These are phyloP conservation scores for Pycnomerus fuliginosus DNA, from an alignment of 2,888 invertebrate species.

Conservation along the genomic window DNA sequence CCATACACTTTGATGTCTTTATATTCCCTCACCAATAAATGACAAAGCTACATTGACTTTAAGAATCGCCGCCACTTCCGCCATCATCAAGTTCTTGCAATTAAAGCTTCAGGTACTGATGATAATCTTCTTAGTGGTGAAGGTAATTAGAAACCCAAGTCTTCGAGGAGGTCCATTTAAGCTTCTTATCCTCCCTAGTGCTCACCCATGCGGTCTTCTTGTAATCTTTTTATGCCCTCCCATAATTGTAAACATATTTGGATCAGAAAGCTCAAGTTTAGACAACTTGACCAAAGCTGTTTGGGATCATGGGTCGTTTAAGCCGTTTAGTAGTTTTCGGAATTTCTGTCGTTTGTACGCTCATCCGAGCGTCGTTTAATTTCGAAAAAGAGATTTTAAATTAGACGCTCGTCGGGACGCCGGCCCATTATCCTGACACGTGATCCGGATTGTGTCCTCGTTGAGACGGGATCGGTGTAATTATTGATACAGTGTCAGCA, in stretches of 20 bases:
- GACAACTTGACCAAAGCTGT: slow-evolving; percentile 33
- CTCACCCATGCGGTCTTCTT: slow-evolving; percentile 27
- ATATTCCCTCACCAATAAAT: slow-evolving; percentile 14
- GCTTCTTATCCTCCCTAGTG: slow-evolving; percentile 25
- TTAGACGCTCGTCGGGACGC: slow-evolving; percentile 29
- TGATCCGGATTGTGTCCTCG: slow-evolving; percentile 39
- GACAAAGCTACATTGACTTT: slow-evolving; percentile 18
- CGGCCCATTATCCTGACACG: slow-evolving; percentile 41
- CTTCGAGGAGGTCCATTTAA: slow-evolving; percentile 14
- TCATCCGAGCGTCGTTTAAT: no score
- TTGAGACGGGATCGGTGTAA: slow-evolving; percentile 24
- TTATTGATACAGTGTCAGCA: slow-evolving; percentile 33
- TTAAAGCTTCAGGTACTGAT: no score
- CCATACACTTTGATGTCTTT: slow-evolving; percentile 18
- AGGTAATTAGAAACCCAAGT: no score
- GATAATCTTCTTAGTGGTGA: no score
- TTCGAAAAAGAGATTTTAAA: slow-evolving; percentile 9
- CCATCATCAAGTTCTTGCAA: no score
- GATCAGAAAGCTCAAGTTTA: slow-evolving; percentile 22
- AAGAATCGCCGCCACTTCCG: slow-evolving; percentile 8
- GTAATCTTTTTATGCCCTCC: slow-evolving; percentile 34
- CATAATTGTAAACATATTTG: slow-evolving; percentile 27
- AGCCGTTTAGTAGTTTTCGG: no score
- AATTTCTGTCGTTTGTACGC: no score
- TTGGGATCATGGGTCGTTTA: slow-evolving; percentile 20